Conservation (phyloP, 2,888 invertebrate genomes). For the Pomacea canaliculata region DNA sequence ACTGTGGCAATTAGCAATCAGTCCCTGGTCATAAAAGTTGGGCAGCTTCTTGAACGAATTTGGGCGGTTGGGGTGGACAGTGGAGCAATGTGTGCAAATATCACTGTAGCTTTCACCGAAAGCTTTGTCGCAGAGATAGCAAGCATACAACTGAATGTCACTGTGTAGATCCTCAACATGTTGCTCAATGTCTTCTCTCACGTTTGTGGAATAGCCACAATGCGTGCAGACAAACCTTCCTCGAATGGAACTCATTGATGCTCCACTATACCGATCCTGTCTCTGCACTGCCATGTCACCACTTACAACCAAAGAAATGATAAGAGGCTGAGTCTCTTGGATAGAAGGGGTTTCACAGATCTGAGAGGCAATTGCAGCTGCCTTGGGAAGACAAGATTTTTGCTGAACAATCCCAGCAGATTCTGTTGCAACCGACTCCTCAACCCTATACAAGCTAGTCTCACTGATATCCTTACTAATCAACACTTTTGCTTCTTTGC, state of each 20-base stretch:
- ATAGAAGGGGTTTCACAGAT: slow-evolving; percentile 3
- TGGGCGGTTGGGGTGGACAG: slow-evolving; percentile 47
- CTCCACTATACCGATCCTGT: slow-evolving; percentile 9
- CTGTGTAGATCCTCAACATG: slow-evolving; percentile 43
- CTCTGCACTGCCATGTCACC: slow-evolving; percentile 14
- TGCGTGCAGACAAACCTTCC: slow-evolving; percentile 48
- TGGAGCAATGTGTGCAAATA: slow-evolving; percentile 44
- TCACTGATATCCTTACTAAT: slow-evolving; percentile 40
- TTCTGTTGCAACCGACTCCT: slow-evolving; percentile 3
- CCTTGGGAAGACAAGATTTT: not conserved
- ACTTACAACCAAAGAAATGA: slow-evolving; percentile 38
- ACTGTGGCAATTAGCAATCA: slow-evolving; percentile 23
- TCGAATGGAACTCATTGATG: slow-evolving; percentile 5
- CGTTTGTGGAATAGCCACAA: slow-evolving; percentile 45
- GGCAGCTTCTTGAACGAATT: slow-evolving; percentile 47
- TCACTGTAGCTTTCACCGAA: slow-evolving; percentile 39
- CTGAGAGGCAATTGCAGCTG: not conserved
- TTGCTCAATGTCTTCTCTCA: slow-evolving; percentile 41
- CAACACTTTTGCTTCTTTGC: slow-evolving; percentile 39
- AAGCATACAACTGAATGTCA: slow-evolving; percentile 46
- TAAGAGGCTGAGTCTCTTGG: slow-evolving; percentile 22
- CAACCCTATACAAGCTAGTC: slow-evolving; percentile 36
- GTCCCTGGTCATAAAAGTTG: slow-evolving; percentile 44
- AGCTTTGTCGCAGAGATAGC: slow-evolving; percentile 48
- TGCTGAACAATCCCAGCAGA: not conserved